Percentiles rank a stretch among this genome's conserved stretches.
phyloP scores from a whole-genome alignment of 2,113 vertebrate genomes.

The Morphnarchus princeps region DNA sequence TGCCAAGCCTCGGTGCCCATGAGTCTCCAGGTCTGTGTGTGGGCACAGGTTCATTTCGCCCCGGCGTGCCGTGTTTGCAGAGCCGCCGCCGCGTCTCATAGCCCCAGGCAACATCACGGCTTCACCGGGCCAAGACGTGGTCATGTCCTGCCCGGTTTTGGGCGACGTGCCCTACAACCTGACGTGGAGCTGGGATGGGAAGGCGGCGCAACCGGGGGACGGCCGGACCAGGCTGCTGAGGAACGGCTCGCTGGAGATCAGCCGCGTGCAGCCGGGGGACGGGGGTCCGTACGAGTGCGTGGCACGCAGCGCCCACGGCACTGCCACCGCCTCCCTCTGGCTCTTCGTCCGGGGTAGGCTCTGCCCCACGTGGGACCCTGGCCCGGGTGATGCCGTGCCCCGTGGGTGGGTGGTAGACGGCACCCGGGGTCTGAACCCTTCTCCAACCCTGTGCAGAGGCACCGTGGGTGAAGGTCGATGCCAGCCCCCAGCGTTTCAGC shows the following conservation, averaged over 20 bases:
- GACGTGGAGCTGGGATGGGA: slow-evolving; percentile 81
- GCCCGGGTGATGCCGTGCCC: accelerated
- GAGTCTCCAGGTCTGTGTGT: accelerated
- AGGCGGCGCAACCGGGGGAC: not conserved
- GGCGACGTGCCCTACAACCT: slow-evolving; percentile 81
- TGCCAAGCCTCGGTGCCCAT: accelerated
- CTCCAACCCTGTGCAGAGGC: slow-evolving; percentile 67
- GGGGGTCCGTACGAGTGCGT: slow-evolving; percentile 80
- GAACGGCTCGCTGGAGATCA: slow-evolving; percentile 80
- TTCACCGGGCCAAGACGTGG: slow-evolving; percentile 71
- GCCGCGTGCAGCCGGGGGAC: slow-evolving; percentile 60
- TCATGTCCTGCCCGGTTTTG: slow-evolving; percentile 80
- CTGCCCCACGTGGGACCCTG: accelerated
- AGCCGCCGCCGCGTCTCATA: slow-evolving; percentile 78
- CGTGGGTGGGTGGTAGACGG: accelerated
- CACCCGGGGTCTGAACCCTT: not conserved
- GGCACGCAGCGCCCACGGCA: slow-evolving; percentile 74
- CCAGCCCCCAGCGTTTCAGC: slow-evolving; percentile 74
- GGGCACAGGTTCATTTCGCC: not conserved
- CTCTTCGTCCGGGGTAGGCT: slow-evolving; percentile 82
- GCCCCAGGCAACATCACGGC: slow-evolving; percentile 78
- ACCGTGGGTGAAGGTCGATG: slow-evolving; percentile 78
- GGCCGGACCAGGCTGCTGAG: slow-evolving; percentile 71
- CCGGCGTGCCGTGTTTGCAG: not conserved
- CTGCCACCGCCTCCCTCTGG: slow-evolving; percentile 75